Conservation (phyloP, 2,797 vertebrate species). For the Pseudochirops cupreus region DNA sequence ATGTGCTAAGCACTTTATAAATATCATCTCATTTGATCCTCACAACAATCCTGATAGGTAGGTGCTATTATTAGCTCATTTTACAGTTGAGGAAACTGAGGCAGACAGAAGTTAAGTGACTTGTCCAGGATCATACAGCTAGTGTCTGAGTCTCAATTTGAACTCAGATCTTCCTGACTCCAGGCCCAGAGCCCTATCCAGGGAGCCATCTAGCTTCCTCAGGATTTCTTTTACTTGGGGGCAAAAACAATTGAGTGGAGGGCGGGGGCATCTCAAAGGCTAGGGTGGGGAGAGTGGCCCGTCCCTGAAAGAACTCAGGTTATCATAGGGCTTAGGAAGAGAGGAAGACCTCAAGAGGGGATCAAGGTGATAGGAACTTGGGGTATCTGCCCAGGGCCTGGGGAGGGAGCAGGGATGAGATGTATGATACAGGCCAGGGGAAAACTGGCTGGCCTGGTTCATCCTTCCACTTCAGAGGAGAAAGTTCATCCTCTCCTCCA, state of each 20-base stretch:
- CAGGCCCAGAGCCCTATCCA: not conserved
- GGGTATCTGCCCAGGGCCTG: not conserved
- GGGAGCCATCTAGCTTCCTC: not conserved
- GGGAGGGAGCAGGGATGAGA: not conserved
- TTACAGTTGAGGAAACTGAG: not conserved
- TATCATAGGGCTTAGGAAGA: not conserved
- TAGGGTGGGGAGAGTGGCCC: not conserved
- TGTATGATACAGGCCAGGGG: not conserved
- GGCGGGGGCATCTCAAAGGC: not conserved
- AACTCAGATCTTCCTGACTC: not conserved
- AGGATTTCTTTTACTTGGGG: not conserved
- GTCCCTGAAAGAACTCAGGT: not conserved
- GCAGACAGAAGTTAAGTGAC: not conserved
- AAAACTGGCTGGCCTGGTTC: not conserved
- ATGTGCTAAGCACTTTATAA: not conserved
- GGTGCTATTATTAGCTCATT: not conserved
- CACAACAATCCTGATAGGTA: not conserved
- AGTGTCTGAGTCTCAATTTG: not conserved
- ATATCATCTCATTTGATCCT: not conserved
- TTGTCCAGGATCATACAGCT: not conserved
- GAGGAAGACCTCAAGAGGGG: not conserved
- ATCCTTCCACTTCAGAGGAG: not conserved
- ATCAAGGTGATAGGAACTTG: not conserved
- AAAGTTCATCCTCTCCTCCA: not conserved
- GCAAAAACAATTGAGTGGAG: not conserved